Evolutionary conservation across 1,140 invertebrate genomes (phyloP), one percentile per base, ranked within the genome.

Genomic region (Oryctes rhinoceros): DNA sequence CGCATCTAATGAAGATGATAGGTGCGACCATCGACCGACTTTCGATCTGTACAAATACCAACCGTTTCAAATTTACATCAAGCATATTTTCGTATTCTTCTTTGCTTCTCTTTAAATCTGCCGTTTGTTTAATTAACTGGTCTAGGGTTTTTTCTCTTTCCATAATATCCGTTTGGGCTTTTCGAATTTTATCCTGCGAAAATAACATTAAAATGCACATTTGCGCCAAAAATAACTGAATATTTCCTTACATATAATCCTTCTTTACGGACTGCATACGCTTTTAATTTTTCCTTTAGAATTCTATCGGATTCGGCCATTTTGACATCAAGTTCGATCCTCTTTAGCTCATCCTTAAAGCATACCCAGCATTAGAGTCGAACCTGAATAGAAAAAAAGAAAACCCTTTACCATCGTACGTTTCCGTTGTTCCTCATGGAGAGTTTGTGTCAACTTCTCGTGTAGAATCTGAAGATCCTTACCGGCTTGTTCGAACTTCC

Each of bases 11-110:
- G 98, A 0, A 97, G 99, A 18, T 30, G 99, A 18, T 30, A 30
- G 24, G 24, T 30, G 24, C 24, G 24, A 30, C 24, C 24, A 30
- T 30, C 24, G 24, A 30, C 24, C 24, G 24, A 30, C 24, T 30
- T 2, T 30, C 24, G 24, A 30, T 30, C 24, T 30, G 24, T 30
- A 0, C 24, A 99, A 94, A 88, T 98, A 99, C 88, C 99, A 99
- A n/a, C 97, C 98, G 87, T 99, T 97, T 85, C 98, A 99, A 87
- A 97, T 93, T 90, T 99, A 97, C 0, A 30, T 30, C 24, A 30
- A 30, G 24, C 24, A 30, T 30, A 1, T 30, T 30, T 97, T 91
- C 85, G 92, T 91, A 7, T 4, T 71, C 13, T 11, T 11, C 0
- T 15, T 37, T 71, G 1, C 9, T 71, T 37, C 5, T 24, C 7